Base-by-base conservation (phyloP, 2,113 vertebrate genomes). In the Tetrax tetrax region DNA sequence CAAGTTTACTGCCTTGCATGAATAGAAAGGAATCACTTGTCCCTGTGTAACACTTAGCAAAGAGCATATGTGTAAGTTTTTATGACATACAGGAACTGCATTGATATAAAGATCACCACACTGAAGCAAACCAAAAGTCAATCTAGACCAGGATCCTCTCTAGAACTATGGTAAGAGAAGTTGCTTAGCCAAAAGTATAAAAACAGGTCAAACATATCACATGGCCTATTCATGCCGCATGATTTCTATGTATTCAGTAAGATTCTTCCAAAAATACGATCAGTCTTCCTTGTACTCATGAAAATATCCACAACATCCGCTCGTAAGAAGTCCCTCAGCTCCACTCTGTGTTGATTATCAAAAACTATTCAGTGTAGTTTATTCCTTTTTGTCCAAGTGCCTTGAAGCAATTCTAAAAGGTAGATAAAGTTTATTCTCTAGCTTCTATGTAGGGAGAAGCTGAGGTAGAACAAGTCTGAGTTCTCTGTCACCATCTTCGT, bases 1-100 rank as follows among this genome's bases (percentile, higher is more conserved):
- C 65, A 87, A 84, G 31, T 83, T 92, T 59, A 31, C 35, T 0
- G 6, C 65, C 81, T 79, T 48, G 24, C 47, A 53, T 47, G 80
- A 94, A 69, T 33, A 86, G 47, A 90, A 90, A 93, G 47, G 37
- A 89, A 63, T 81, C 43, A 12, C 41, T 94, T n/a, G n/a, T 93
- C 77, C 56, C 87, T 60, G 33, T 59, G 81, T 23, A 82, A 51
- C 37, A 51, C 48, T 93, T 68, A 91, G 83, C 33, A 79, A 87
- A 89, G 51, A 89, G 18, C 53, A 28, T 28, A 68, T 48, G 48
- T 66, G 54, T 23, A 3, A 28, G 28, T 11, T 41, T 83, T 79
- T 35, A 37, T 22, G 31, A 57, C 28, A 90, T 66, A 60, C 71
- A 76, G 61, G 63, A 95, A 50, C 54, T 63, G 22, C 20, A 11